phyloP scores from a whole-genome alignment of 1,140 invertebrate species.

The Tigriopus japonicus region DNA sequence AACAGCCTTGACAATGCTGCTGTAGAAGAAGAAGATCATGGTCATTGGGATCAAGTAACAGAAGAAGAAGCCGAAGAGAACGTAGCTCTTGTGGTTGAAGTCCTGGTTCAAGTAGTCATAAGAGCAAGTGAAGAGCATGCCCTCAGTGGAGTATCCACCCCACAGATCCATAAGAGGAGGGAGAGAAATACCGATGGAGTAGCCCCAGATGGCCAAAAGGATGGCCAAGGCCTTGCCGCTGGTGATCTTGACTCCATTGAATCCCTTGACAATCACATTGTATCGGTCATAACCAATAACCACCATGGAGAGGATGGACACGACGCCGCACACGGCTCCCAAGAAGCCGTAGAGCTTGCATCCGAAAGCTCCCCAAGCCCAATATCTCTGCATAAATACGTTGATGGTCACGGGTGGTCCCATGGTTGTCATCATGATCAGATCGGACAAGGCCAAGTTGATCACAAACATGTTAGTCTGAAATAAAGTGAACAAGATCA shows the following conservation, averaged over 20 bases:
- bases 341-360: conserved; percentile 12
- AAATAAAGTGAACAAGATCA: not conserved
- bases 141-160: conserved; percentile 22
- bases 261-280: conserved; percentile 24
- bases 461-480: conserved; percentile 51
- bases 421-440: conserved; percentile 40
- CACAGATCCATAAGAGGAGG: conserved; percentile 22
- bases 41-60: conserved; percentile 19
- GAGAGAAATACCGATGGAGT: conserved; percentile 20
- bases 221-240: conserved; percentile 18
- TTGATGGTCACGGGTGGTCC: conserved; percentile 55
- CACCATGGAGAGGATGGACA: conserved; percentile 14
- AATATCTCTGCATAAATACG: conserved; percentile 14
- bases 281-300: conserved; percentile 19
- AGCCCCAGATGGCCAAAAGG: conserved; percentile 21
- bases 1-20: conserved; percentile 28
- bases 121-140: conserved; percentile 21
- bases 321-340: conserved; percentile 11
- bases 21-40: conserved; percentile 27
- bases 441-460: conserved; percentile 67
- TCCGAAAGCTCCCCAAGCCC: conserved; percentile 12
- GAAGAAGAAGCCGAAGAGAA: conserved; percentile 18
- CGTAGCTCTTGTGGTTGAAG: conserved; percentile 15
- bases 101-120: conserved; percentile 21
- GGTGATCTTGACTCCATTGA: conserved; percentile 21